These are phyloP conservation scores for Ceratina japonica DNA, from an alignment of 1,140 invertebrate species.

Conservation along the genomic window DNA sequence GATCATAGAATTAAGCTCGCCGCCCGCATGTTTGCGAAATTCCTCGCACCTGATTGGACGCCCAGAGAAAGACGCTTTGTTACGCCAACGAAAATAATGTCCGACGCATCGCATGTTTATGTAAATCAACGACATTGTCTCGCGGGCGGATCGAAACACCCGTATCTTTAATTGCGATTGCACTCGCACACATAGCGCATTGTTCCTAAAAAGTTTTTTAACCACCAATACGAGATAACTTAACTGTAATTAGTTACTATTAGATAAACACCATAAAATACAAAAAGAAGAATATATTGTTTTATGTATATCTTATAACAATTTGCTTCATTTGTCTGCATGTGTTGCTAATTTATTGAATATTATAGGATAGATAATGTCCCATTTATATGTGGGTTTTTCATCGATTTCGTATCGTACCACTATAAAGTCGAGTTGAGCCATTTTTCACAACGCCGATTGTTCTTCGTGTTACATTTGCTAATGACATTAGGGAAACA, in stretches of 20 bases:
- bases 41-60: constrained; percentile 1
- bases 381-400: background rate
- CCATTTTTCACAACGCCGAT: background rate
- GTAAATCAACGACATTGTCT: background rate
- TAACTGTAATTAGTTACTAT: too few species aligned
- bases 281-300: too few species aligned
- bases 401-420: background rate
- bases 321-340: too few species aligned
- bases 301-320: too few species aligned
- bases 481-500: background rate
- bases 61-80: constrained; percentile 30
- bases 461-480: background rate
- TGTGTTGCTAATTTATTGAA: too few species aligned
- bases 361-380: too few species aligned
- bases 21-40: constrained; percentile 34
- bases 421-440: background rate
- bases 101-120: background rate
- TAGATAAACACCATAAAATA: too few species aligned
- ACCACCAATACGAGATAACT: too few species aligned
- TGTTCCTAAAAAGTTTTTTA: too few species aligned
- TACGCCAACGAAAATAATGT: constrained; percentile 20
- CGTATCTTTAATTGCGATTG: constrained; percentile 16
- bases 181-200: too few species aligned
- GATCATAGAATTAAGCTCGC: constrained; percentile 2
- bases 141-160: background rate